Evolutionary conservation across 2,888 invertebrate species (phyloP).

Genomic region (Hololepta plana): DNA sequence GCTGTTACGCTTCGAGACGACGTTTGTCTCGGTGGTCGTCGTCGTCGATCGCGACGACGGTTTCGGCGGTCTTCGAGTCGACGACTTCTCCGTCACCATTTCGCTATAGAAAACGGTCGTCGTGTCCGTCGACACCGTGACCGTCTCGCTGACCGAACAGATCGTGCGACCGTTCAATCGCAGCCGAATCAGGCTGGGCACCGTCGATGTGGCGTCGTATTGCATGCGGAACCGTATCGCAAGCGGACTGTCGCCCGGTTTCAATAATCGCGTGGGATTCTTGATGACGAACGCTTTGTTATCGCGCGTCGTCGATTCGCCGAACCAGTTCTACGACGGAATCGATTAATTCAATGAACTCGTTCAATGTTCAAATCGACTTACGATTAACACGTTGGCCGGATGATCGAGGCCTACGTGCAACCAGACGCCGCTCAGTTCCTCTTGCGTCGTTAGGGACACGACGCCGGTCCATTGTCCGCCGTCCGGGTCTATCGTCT

Average conservation of each 20-base stretch:
- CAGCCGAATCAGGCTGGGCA: constrained; percentile 33
- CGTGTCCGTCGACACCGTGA: too few species aligned
- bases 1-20: too few species aligned
- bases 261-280: constrained; percentile 21
- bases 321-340: constrained; percentile 34
- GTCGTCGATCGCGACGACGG: too few species aligned
- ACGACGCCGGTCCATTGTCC: constrained; percentile 42
- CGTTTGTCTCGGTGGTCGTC: too few species aligned
- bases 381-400: constrained; percentile 42
- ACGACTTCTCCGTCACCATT: too few species aligned
- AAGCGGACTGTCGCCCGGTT: constrained; percentile 30
- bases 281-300: constrained; percentile 36
- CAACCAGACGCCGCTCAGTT: constrained; percentile 38
- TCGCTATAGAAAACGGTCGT: too few species aligned
- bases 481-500: constrained; percentile 22
- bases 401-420: constrained; percentile 37
- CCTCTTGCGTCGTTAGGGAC: constrained; percentile 33
- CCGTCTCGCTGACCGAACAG: constrained; percentile 17
- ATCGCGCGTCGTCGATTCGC: constrained; percentile 33
- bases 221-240: constrained; percentile 42
- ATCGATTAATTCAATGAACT: constrained; percentile 1
- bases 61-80: too few species aligned
- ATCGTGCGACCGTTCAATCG: constrained; percentile 38
- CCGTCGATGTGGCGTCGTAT: constrained; percentile 30
- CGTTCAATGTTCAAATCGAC: constrained; percentile 14